These are phyloP conservation scores for Melipona bicolor DNA, from an alignment of 2,888 invertebrate genomes.

Conservation along the genomic window DNA sequence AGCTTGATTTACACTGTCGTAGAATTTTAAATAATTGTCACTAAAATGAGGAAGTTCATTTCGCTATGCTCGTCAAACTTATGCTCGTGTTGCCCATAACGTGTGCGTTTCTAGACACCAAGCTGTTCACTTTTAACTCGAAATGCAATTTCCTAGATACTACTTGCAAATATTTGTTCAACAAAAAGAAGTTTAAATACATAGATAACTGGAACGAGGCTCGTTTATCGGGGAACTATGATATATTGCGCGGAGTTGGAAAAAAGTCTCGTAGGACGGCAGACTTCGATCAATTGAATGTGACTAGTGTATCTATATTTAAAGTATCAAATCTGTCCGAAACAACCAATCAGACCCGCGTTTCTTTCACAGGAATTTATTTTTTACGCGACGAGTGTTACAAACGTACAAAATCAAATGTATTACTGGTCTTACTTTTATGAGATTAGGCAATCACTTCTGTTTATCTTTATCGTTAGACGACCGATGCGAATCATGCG, in stretches of 20 bases:
- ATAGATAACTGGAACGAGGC: background rate
- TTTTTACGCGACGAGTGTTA: background rate
- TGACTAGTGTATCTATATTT: no score
- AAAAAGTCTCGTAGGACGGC: no score
- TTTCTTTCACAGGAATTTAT: no score
- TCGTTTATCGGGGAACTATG: constrained; percentile 1
- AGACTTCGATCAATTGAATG: no score
- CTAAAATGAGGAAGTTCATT: background rate
- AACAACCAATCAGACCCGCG: no score
- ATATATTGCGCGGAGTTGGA: background rate
- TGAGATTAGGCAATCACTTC: constrained; percentile 2
- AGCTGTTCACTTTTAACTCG: background rate
- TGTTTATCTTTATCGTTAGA: constrained; percentile 54
- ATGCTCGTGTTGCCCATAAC: background rate
- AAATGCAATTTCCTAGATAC: background rate
- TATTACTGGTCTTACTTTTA: constrained; percentile 41
- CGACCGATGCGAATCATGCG: constrained; percentile 39
- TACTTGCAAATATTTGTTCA: background rate
- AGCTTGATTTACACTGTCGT: constrained; percentile 12
- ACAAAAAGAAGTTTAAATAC: background rate
- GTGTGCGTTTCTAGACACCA: background rate
- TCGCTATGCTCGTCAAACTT: background rate
- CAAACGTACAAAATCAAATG: constrained; percentile 25
- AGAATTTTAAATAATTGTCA: constrained; percentile 30
- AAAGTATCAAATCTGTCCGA: no score